Base-by-base conservation (phyloP, 30 jellyfish, hydroid and myxozoan species). In the Hydra vulgaris region DNA sequence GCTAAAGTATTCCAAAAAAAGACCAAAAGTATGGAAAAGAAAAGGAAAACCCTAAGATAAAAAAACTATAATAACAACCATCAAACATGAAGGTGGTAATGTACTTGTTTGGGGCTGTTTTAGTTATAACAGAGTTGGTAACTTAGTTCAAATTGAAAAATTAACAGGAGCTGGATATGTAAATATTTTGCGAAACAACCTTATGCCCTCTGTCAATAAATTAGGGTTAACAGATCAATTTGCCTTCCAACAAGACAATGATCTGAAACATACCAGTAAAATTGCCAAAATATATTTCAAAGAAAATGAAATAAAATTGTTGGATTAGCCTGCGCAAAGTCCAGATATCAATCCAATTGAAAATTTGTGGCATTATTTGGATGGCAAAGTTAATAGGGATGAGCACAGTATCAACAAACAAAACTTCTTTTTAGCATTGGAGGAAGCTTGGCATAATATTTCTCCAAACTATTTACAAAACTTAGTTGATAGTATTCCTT, bases 321-420 rank as follows among this genome's bases (percentile, higher is more conserved):
- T 40, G 61, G 61, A 40, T 40, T 40, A 12, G 61, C 61, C 61
- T 40, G 61, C 61, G 5, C 61, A 40, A 40, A 40, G 61, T 12
- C 61, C 61, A 40, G 12, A 40, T 40, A 40, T n/a, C n/a, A n/a
- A n/a, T 40, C 61, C 61, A 40, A 40, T 40, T 40, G 61, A 40
- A 40, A 23, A 69, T 69, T 5, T 20, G 5, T 69, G 76, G 25
- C 15, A 69, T 69, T 69, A 20, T 69, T 69, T 69, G 76, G 27
- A 69, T 69, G 76, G 15, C 76, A 3, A 69, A 69, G 27, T n/a
- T n/a, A n/a, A n/a, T n/a, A n/a, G n/a, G n/a, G n/a, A 56, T n/a
- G n/a, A n/a, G n/a, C n/a, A n/a, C n/a, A n/a, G n/a, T n/a, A 40
- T 12, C 61, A 3, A 40, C 61, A 40, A 40, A 40, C 61, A 40